Base-by-base conservation (phyloP, 2,888 invertebrate species). In the Chrysolina oricalcia region DNA sequence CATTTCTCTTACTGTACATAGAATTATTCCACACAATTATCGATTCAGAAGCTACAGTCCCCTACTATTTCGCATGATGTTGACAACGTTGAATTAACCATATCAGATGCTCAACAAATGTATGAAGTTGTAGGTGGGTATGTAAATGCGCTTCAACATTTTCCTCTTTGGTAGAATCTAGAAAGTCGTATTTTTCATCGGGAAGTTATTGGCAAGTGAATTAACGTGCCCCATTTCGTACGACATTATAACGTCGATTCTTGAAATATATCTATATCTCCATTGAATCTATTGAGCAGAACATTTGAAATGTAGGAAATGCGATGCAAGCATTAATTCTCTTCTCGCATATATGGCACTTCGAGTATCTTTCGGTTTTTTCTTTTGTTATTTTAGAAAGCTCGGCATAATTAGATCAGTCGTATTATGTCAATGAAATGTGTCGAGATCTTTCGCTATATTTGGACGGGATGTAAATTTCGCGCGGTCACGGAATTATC, bases 371-470 rank as follows among this genome's bases (percentile, higher is more conserved):
- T 27, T 27, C 27, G 3, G 35, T 59, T 23, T 59, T 59, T 84
- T 80, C 78, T 79, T 81, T 82, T 80, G 70, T 75, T 83, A 71
- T 75, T 82, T 82, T 84, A 84, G 85, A 85, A 85, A 85, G 85
- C 81, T 83, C 78, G 75, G 80, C 81, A 82, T 84, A 85, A 85
- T 85, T 85, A 85, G 84, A 84, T 78, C 83, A 84, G 83, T 27
- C 59, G 59, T 82, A 81, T 79, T 76, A 78, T 78, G 81, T 78
- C 80, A 80, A 80, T 76, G 78, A 80, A 77, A 62, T 50, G 41
- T 67, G 70, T 75, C 82, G 81, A 79, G 80, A 15, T 78, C 63
- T 76, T 74, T 81, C 75, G 74, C 85, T 83, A 82, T 85, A 85
- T 85, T 83, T 85, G 84, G 84, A 66, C 64, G 81, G 75, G 78